Percentiles rank a stretch among this genome's conserved stretches.
Conservation (phyloP, 2,888 invertebrate genomes). For the Lasius platythorax region DNA sequence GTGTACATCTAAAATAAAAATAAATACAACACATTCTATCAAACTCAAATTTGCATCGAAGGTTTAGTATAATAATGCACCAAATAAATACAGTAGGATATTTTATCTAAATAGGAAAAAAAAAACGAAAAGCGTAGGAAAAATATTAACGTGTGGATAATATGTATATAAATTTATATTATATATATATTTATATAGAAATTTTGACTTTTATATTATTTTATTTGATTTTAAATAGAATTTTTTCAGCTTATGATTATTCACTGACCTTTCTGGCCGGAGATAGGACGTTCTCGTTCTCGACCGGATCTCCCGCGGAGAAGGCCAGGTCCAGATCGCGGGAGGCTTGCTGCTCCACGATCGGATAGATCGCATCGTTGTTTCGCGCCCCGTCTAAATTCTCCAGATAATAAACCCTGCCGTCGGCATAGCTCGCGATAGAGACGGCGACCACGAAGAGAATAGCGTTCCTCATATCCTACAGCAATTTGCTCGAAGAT, state of each 20-base stretch:
- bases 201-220: background rate
- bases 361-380: conserved; percentile 64
- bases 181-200: too few relatives aligned
- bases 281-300: conserved; percentile 38
- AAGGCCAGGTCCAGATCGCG: conserved; percentile 81
- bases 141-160: background rate
- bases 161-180: too few relatives aligned
- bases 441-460: conserved; percentile 55
- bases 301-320: conserved; percentile 68
- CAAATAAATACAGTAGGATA: background rate
- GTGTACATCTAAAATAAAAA: conserved; percentile 64
- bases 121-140: background rate
- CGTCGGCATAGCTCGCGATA: conserved; percentile 35
- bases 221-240: background rate
- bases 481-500: conserved; percentile 10
- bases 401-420: conserved; percentile 72
- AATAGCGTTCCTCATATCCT: conserved; percentile 26
- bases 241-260: background rate
- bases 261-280: conserved; percentile 62
- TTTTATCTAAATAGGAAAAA: background rate
- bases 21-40: conserved; percentile 14
- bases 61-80: too few relatives aligned
- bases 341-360: conserved; percentile 77
- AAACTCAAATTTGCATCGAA: background rate
- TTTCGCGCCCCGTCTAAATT: conserved; percentile 60